Conservation (phyloP, 92 coral and sea anemone genomes). For the Nematostella vectensis region DNA sequence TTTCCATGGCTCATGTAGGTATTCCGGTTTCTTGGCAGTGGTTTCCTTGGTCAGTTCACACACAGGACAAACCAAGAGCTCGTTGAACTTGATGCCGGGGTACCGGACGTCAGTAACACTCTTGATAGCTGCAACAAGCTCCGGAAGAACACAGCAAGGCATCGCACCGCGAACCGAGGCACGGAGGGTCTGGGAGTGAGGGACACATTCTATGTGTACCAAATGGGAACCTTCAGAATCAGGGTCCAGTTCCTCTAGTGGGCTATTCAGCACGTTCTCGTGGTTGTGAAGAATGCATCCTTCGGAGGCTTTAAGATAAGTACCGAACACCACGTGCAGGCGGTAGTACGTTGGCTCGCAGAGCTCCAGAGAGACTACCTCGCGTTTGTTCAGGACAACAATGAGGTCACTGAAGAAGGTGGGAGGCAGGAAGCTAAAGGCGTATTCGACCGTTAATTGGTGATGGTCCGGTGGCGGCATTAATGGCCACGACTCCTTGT, state of each 20-base stretch:
- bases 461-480: slow-evolving; percentile 36
- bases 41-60: slow-evolving; percentile 36
- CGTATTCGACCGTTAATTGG: slow-evolving; percentile 62
- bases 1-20: slow-evolving; percentile 19
- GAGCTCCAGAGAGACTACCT: slow-evolving; percentile 22
- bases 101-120: slow-evolving; percentile 54
- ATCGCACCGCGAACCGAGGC: slow-evolving; percentile 52
- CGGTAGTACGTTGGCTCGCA: slow-evolving; percentile 59
- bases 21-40: slow-evolving; percentile 32
- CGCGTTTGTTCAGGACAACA: slow-evolving; percentile 34
- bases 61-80: slow-evolving; percentile 46
- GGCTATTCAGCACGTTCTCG: slow-evolving; percentile 22
- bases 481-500: slow-evolving; percentile 52
- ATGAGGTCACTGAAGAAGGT: slow-evolving; percentile 69
- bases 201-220: slow-evolving; percentile 53
- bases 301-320: slow-evolving; percentile 44
- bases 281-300: slow-evolving; percentile 52
- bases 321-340: slow-evolving; percentile 56
- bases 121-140: slow-evolving; percentile 51
- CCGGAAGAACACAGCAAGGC: slow-evolving; percentile 79
- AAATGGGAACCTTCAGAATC: slow-evolving; percentile 31
- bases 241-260: slow-evolving; percentile 31
- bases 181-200: slow-evolving; percentile 40
- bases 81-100: slow-evolving; percentile 59
- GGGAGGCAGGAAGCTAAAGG: slow-evolving; percentile 75